Percentiles rank a stretch among this genome's conserved stretches.
phyloP scores from a whole-genome alignment of 1,140 invertebrate genomes.

The Rhagoletis zephyria region DNA sequence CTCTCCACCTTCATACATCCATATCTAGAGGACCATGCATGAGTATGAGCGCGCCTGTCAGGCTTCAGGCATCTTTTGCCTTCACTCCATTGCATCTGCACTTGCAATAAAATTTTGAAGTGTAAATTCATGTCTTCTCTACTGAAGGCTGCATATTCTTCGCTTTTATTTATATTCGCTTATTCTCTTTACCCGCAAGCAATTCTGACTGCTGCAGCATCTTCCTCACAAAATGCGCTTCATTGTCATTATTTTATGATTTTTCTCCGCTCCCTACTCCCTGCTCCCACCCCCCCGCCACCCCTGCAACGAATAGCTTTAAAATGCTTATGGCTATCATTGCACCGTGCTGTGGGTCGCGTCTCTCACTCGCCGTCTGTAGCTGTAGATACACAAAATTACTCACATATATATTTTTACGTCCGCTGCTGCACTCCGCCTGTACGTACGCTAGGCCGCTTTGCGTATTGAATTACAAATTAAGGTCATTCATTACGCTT shows the following conservation, averaged over 20 bases:
- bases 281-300: not conserved
- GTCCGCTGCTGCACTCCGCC: too few relatives aligned
- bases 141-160: not conserved
- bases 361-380: not conserved
- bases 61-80: not conserved
- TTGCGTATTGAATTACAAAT: constrained; percentile 49
- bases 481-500: constrained; percentile 34
- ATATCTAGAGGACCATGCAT: not conserved
- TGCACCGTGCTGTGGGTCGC: not conserved
- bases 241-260: not conserved
- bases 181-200: too few relatives aligned
- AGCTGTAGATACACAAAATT: not conserved
- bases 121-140: not conserved
- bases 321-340: too few relatives aligned
- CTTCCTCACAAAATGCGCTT: not conserved
- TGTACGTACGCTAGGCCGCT: too few relatives aligned
- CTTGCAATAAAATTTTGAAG: not conserved
- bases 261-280: not conserved
- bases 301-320: not conserved
- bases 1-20: not conserved
- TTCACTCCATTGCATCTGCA: not conserved
- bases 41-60: not conserved
- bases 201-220: not conserved
- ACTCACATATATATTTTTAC: not conserved
- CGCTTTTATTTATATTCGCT: not conserved